A percentile compares a stretch with the other conserved stretches of the same genome.
phyloP scores from a whole-genome alignment of 2,888 invertebrate species.

The Sceliomorpha sp. region DNA sequence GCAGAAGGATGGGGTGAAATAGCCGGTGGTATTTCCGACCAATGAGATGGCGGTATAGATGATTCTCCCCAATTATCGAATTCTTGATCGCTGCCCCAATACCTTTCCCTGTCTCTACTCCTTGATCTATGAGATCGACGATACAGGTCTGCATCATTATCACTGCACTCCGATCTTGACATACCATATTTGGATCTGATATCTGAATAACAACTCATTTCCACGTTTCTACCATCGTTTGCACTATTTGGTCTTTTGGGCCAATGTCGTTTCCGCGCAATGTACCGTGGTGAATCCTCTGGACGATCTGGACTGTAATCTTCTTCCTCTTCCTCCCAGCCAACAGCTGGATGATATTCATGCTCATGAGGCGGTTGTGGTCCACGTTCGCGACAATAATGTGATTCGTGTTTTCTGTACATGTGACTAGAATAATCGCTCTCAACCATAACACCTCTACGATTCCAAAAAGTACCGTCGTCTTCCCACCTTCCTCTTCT shows the following conservation, averaged over 20 bases:
- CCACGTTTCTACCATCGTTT: slow-evolving; percentile 73
- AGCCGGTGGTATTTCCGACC: slow-evolving; percentile 69
- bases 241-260: slow-evolving; percentile 77
- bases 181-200: slow-evolving; percentile 71
- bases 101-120: slow-evolving; percentile 76
- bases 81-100: slow-evolving; percentile 78
- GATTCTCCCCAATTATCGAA: slow-evolving; percentile 76
- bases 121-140: slow-evolving; percentile 75
- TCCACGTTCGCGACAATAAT: slow-evolving; percentile 69
- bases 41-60: slow-evolving; percentile 64
- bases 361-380: slow-evolving; percentile 49
- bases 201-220: slow-evolving; percentile 69
- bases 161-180: slow-evolving; percentile 78
- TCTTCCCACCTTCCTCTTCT: slow-evolving; percentile 80
- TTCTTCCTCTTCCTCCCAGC: slow-evolving; percentile 69
- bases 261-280: slow-evolving; percentile 73
- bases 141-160: slow-evolving; percentile 75
- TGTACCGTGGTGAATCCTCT: slow-evolving; percentile 73
- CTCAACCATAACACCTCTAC: slow-evolving; percentile 79
- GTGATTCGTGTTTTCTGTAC: slow-evolving; percentile 67
- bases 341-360: slow-evolving; percentile 69
- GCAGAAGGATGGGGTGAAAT: slow-evolving; percentile 24
- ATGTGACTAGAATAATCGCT: slow-evolving; percentile 79
- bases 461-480: slow-evolving; percentile 77
- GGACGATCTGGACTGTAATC: slow-evolving; percentile 73